Evolutionary conservation across 2,113 vertebrate genomes (phyloP).

Genomic region (Xiphophorus maculatus): DNA sequence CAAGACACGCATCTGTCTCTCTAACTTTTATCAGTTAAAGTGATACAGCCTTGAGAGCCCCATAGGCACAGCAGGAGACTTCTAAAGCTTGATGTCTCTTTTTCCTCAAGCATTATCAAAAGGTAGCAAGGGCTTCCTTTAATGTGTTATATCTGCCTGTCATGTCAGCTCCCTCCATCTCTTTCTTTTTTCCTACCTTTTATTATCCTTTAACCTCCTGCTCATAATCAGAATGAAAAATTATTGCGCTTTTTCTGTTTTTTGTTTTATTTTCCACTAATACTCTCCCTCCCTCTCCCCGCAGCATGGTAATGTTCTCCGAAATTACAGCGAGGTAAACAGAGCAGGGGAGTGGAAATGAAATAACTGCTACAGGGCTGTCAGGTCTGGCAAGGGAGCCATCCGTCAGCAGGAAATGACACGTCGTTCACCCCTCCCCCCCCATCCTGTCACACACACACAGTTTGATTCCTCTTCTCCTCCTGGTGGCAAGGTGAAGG

Average conservation of each 20-base stretch:
- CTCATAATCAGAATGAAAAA: conserved; percentile 29
- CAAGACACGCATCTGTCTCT: conserved; percentile 52
- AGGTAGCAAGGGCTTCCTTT: conserved; percentile 63
- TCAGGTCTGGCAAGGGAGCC: conserved; percentile 64
- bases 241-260: conserved; percentile 3
- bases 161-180: conserved; percentile 57
- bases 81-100: conserved; percentile 56
- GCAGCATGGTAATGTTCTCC: conserved; percentile 68
- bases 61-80: conserved; percentile 51
- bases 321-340: conserved; percentile 76
- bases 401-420: conserved; percentile 75
- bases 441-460: conserved; percentile 32
- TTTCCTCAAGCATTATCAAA: conserved; percentile 66
- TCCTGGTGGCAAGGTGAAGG: conserved; percentile 77
- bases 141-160: conserved; percentile 67
- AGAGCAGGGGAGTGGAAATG: conserved; percentile 69
- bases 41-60: conserved; percentile 65
- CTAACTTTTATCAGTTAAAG: conserved; percentile 61
- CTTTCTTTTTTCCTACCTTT: conserved; percentile 33
- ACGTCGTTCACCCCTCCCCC: conserved; percentile 23
- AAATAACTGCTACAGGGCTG: conserved; percentile 70
- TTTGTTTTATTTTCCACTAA: conserved; percentile 18
- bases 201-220: conserved; percentile 53
- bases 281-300: conserved; percentile 7
- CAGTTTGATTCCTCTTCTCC: conserved; percentile 60